Base-by-base conservation (phyloP, 2,797 vertebrate genomes). In the Chaunax sp. region DNA sequence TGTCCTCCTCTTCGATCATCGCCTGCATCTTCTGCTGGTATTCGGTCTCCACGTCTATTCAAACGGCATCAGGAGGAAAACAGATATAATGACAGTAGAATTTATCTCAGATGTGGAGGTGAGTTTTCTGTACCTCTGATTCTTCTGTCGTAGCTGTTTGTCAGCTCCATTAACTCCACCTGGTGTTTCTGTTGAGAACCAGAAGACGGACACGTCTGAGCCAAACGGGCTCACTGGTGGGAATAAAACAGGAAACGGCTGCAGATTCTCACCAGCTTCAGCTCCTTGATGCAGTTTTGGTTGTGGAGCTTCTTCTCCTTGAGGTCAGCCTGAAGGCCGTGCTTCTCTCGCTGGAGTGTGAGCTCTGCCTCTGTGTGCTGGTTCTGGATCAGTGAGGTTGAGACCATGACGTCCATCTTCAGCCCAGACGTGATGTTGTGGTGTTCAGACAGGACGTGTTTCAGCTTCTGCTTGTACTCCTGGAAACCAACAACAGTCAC, bases 401-500 rank as follows among this genome's bases (percentile, higher is more conserved):
- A 9, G 10, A 52, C 23, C 3, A 49, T 38, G 3, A 0, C 41
- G 18, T 78, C 80, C 14, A 14, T 64, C 82, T 85, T 83, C 65
- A 72, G 19, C 46, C 49, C 65, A 0, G 54, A 40, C 16, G 53
- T 6, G 1, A 19, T 2, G 35, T 18, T 4, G 41, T 84, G 83
- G 1, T 88, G 86, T 19, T 90, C 83, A 0, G 66, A 76, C 62
- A 89, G 72, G 59, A 88, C 72, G 37, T 79, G 82, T 54, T 81
- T 88, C 85, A 90, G 71, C 80, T 87, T 90, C 78, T 85, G 86
- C 67, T 88, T 88, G 61, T 87, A 87, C 4, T 84, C 77, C 90
- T 91, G 85, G 1, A 50, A 4, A 1, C 30, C 26, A 12, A 11
- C 14, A 3, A n/a, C n/a, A n/a, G n/a, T n/a, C n/a, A n/a, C n/a